These are phyloP conservation scores for Beroe ovata DNA, from an alignment of 37 sponge, comb jelly and placozoan species.

Conservation along the genomic window DNA sequence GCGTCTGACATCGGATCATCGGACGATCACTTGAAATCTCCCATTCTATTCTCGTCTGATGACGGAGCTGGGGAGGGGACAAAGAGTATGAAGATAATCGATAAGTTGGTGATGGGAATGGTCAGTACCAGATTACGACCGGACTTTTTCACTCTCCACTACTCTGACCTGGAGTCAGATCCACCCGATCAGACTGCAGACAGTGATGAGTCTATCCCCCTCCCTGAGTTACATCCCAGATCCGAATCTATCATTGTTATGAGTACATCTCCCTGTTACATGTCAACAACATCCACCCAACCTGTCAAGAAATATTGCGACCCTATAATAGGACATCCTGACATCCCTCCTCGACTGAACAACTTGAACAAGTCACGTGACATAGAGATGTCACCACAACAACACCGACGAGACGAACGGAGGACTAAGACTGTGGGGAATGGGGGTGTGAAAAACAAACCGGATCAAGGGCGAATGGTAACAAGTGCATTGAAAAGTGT, in stretches of 20 bases:
- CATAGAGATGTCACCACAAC: neutral
- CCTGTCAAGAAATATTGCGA: neutral
- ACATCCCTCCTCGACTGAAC: neutral
- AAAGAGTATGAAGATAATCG: neutral
- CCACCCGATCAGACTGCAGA: too few species aligned
- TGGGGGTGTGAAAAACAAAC: neutral
- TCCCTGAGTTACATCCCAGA: neutral
- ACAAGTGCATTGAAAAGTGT: constrained; percentile 34
- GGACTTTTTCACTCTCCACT: neutral
- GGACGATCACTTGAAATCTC: neutral
- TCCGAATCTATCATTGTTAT: neutral
- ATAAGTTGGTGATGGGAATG: neutral
- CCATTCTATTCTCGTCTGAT: neutral
- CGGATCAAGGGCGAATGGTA: neutral
- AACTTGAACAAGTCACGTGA: neutral
- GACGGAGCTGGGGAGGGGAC: neutral
- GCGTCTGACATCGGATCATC: neutral
- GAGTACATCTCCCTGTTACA: neutral
- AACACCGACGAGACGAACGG: neutral
- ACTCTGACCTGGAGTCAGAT: neutral
- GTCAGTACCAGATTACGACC: neutral
- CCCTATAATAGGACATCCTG: neutral
- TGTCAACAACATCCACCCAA: neutral
- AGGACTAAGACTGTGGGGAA: neutral
- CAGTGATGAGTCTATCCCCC: too few species aligned